Evolutionary conservation across 2,888 invertebrate genomes (phyloP).

Genomic region (Calliopum simillimum): DNA sequence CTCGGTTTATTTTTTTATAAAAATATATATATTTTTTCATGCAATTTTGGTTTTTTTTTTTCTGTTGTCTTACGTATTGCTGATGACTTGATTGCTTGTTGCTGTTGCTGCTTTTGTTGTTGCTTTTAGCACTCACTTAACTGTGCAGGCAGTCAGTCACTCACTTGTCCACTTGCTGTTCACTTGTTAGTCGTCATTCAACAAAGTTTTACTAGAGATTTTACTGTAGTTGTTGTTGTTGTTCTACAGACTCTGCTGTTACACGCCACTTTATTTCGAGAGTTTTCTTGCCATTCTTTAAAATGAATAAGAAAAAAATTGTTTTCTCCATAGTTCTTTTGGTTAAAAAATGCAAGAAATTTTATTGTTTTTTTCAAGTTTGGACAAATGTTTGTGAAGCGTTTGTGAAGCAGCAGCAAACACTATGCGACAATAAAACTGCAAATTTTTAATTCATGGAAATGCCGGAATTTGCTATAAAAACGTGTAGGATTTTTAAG

Average conservation of each 20-base stretch:
- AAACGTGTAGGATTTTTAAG: too few species aligned
- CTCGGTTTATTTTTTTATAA: too few species aligned
- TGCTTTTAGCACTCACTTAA: too few species aligned
- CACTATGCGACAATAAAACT: too few species aligned
- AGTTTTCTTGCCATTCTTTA: background rate
- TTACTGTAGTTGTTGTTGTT: background rate
- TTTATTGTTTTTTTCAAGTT: slow-evolving; percentile 11
- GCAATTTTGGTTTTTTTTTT: too few species aligned
- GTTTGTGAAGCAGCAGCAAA: too few species aligned
- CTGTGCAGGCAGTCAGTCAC: slow-evolving; percentile 6
- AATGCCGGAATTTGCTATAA: too few species aligned
- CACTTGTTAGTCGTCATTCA: slow-evolving; percentile 25
- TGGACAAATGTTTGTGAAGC: too few species aligned
- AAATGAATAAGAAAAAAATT: too few species aligned
- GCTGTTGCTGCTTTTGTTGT: too few species aligned
- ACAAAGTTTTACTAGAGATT: background rate
- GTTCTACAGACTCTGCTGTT: background rate
- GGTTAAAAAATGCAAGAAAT: slow-evolving; percentile 9
- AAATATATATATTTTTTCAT: too few species aligned
- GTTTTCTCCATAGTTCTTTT: background rate
- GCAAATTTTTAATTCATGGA: too few species aligned
- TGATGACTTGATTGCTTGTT: slow-evolving; percentile 22
- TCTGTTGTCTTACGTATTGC: background rate
- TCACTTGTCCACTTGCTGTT: slow-evolving; percentile 13
- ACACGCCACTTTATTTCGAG: background rate